Evolutionary conservation across 2,888 invertebrate genomes (phyloP).

Genomic region (Chironomus tentans): DNA sequence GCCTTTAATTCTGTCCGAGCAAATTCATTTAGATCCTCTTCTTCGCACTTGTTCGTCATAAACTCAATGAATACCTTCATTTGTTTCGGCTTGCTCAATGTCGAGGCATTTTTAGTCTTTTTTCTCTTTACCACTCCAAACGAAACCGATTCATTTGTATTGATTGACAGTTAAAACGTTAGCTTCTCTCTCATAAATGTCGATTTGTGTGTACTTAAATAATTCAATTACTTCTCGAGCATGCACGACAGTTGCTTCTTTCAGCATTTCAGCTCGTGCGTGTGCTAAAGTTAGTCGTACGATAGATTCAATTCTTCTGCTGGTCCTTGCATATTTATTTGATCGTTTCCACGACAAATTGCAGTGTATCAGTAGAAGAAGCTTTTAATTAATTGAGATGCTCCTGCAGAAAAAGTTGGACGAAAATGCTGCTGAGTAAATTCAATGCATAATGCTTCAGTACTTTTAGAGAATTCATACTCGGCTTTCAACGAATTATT

Average conservation of each 20-base stretch:
- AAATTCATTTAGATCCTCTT: conserved; percentile 61
- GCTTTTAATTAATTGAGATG: conserved; percentile 58
- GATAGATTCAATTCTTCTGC: conserved; percentile 59
- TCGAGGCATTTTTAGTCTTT: conserved; percentile 64
- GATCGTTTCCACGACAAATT: background rate
- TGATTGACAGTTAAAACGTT: conserved; percentile 43
- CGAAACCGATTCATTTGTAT: conserved; percentile 48
- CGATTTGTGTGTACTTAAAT: conserved; percentile 67
- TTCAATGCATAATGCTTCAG: conserved; percentile 50
- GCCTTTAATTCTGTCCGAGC: conserved; percentile 66
- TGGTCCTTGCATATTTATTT: background rate
- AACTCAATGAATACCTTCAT: conserved; percentile 62
- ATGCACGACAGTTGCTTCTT: conserved; percentile 68
- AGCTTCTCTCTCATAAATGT: conserved; percentile 50
- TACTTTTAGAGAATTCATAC: conserved; percentile 32
- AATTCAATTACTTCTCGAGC: conserved; percentile 80
- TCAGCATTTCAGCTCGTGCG: conserved; percentile 76
- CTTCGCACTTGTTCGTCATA: conserved; percentile 56
- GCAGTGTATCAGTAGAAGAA: conserved; percentile 57
- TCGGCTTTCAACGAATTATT: too few relatives aligned
- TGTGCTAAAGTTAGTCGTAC: conserved; percentile 79
- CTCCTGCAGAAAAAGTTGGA: conserved; percentile 64
- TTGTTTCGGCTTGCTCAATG: conserved; percentile 39
- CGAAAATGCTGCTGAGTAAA: conserved; percentile 83
- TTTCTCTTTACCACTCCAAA: conserved; percentile 47